Evolutionary conservation across 2,888 invertebrate species (phyloP).

Genomic region (Agriopis aurantiaria): DNA sequence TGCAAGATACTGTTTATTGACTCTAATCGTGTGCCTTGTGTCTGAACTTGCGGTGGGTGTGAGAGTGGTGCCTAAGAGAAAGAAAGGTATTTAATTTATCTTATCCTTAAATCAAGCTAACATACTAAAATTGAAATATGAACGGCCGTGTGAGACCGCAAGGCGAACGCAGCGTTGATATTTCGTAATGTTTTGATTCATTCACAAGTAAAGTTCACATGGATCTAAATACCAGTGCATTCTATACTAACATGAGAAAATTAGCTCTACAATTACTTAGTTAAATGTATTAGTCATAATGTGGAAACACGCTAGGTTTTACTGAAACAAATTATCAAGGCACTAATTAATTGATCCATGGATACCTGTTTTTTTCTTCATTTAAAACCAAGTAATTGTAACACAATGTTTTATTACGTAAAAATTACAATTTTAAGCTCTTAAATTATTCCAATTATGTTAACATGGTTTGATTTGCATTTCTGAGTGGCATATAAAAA

Average conservation of each 20-base stretch:
- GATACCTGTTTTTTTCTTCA: background rate
- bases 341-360: background rate
- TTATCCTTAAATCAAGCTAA: slow-evolving; percentile 10
- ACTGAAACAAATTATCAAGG: too few species aligned
- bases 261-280: background rate
- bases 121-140: slow-evolving; percentile 26
- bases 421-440: background rate
- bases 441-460: slow-evolving; percentile 1
- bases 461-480: slow-evolving; percentile 5
- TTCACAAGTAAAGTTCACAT: slow-evolving; percentile 45
- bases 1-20: slow-evolving; percentile 82
- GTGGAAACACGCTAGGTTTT: background rate
- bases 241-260: slow-evolving; percentile 26
- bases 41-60: slow-evolving; percentile 84
- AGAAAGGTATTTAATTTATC: slow-evolving; percentile 80
- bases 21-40: slow-evolving; percentile 83
- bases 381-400: background rate
- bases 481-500: slow-evolving; percentile 9
- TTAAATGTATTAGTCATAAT: background rate
- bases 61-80: slow-evolving; percentile 84
- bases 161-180: slow-evolving; percentile 33
- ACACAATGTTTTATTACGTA: slow-evolving; percentile 6
- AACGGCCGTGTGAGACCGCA: slow-evolving; percentile 43
- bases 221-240: slow-evolving; percentile 30
- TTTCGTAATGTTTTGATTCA: slow-evolving; percentile 52